phyloP scores from a whole-genome alignment of 2,888 invertebrate genomes.

The Cephus sareptanus region DNA sequence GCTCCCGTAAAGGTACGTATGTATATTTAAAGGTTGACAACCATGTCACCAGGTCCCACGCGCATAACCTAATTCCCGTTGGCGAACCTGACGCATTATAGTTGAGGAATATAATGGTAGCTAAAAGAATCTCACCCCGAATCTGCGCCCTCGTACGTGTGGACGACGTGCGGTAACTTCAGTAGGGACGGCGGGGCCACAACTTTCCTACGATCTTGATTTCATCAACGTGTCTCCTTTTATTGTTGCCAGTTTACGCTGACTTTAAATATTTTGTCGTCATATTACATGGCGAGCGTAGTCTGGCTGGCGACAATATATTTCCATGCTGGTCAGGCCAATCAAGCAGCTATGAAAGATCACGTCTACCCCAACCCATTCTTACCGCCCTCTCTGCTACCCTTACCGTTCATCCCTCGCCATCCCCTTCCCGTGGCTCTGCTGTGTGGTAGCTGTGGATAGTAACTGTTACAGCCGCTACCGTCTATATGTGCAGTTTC shows the following conservation, averaged over 20 bases:
- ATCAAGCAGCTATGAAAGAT: conserved; percentile 65
- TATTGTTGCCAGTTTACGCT: conserved; percentile 58
- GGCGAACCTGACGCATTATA: background rate
- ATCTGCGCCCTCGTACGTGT: background rate
- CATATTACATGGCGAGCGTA: background rate
- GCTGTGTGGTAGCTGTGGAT: conserved; percentile 10
- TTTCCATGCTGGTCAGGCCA: conserved; percentile 49
- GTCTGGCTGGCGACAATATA: conserved; percentile 49
- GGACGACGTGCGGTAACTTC: conserved; percentile 14
- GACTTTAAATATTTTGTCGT: conserved; percentile 60
- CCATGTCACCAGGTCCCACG: background rate
- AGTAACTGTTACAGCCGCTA: conserved; percentile 36
- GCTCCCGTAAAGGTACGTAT: background rate
- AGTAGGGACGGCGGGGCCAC: conserved; percentile 34
- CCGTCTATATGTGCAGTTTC: conserved; percentile 28
- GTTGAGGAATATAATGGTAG: background rate
- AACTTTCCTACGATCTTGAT: conserved; percentile 61
- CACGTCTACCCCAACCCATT: conserved; percentile 55
- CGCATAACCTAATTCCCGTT: background rate
- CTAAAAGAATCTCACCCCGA: background rate
- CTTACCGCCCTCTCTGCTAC: conserved; percentile 20
- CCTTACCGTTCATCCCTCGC: background rate
- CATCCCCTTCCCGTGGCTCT: conserved; percentile 30
- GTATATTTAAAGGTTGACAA: background rate
- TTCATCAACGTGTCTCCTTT: conserved; percentile 64